These are phyloP conservation scores for Pseudopipra pipra DNA, from an alignment of 2,113 vertebrate species.

Conservation along the genomic window DNA sequence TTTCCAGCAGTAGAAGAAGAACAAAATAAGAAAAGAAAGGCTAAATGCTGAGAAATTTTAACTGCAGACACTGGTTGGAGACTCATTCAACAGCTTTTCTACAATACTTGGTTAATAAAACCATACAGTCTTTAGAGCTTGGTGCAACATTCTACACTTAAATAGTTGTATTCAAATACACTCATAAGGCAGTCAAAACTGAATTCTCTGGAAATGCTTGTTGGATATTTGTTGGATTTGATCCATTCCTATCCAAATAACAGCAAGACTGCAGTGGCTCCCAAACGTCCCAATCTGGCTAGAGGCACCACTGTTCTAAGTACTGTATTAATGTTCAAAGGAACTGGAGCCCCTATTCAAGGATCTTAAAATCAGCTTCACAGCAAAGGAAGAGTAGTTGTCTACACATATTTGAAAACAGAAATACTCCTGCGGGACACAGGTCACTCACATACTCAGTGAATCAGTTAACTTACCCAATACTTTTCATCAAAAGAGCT, in stretches of 20 bases:
- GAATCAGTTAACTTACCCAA: neutral
- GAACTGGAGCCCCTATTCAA: neutral
- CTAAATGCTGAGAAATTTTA: neutral
- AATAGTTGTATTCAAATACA: neutral
- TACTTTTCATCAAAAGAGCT: neutral
- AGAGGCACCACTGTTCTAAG: neutral
- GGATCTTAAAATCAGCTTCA: neutral
- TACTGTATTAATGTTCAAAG: neutral
- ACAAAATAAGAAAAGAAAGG: neutral
- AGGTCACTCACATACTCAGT: fast-evolving
- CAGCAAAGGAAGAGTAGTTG: neutral
- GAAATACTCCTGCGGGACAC: neutral
- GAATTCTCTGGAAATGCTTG: neutral
- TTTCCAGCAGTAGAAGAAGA: neutral
- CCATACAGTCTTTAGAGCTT: neutral
- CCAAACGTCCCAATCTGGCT: neutral
- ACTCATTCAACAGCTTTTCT: neutral
- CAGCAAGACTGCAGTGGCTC: neutral
- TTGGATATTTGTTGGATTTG: neutral
- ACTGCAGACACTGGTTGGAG: neutral
- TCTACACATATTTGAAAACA: neutral
- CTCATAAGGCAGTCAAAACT: neutral
- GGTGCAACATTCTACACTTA: neutral
- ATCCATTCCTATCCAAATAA: neutral
- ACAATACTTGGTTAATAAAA: neutral